Conservation (phyloP, 2,888 invertebrate species). For the Caenorhabditis zanzibari region DNA sequence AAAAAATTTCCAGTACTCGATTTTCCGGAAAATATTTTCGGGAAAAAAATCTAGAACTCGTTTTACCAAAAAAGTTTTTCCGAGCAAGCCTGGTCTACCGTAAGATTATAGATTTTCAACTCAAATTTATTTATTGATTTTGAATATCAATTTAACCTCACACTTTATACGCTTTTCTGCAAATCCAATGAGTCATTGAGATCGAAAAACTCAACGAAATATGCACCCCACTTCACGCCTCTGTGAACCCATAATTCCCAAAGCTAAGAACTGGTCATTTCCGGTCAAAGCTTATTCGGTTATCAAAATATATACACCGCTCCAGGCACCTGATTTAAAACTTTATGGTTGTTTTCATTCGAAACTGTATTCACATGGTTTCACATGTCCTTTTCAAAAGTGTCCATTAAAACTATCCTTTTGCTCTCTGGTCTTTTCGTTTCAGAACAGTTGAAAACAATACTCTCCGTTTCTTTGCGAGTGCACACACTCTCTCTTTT, state of each 20-base stretch:
- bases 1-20: too few relatives aligned
- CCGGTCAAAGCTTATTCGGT: slow-evolving; percentile 7
- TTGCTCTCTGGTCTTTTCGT: slow-evolving; percentile 36
- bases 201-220: slow-evolving; percentile 24
- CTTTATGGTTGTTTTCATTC: slow-evolving; percentile 2
- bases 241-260: not conserved
- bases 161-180: not conserved
- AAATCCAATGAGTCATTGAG: slow-evolving; percentile 5
- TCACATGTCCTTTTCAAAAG: slow-evolving; percentile 3
- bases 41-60: too few relatives aligned
- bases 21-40: too few relatives aligned
- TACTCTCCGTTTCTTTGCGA: slow-evolving; percentile 26
- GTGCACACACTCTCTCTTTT: slow-evolving; percentile 7
- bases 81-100: too few relatives aligned
- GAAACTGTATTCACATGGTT: not conserved
- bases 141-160: too few relatives aligned
- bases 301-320: slow-evolving; percentile 33
- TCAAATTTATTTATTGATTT: too few relatives aligned
- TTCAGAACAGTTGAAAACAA: slow-evolving; percentile 52
- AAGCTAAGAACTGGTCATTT: slow-evolving; percentile 27
- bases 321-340: slow-evolving; percentile 15
- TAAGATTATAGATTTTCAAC: too few relatives aligned
- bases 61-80: too few relatives aligned
- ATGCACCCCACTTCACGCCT: slow-evolving; percentile 15
- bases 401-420: slow-evolving; percentile 1